Evolutionary conservation across 2,888 invertebrate species (phyloP), one percentile per base, ranked within the genome.

Genomic region (Lysandra bellargus): DNA sequence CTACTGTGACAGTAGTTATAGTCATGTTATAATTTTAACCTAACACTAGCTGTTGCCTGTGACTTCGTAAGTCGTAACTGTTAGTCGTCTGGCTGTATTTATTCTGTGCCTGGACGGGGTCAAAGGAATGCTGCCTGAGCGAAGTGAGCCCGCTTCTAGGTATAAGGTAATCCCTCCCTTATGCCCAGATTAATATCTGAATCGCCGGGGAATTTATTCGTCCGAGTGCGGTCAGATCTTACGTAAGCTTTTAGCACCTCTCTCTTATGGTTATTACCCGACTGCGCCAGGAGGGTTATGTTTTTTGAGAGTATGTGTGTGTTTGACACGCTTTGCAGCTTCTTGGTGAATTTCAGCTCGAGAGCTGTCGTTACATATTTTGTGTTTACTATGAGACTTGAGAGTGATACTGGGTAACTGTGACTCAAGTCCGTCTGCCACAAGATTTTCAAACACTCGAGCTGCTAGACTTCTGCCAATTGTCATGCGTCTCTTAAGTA

Each of bases 101-200:
- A 64, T 30, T 64, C 64, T 64, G 64, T 30, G 30, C 12, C 23
- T 64, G 64, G 64, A 30, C 30, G 23, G 14, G 44, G 44, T 74
- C 49, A 49, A 74, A 49, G 23, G 74, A 74, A 74, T 74, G 74
- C 44, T 40, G 23, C 17, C n/a, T 9, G 49, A n/a, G 44, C 49
- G 9, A 23, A 75, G 75, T 30, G 30, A 44, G 75, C 53, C 40
- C 75, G 75, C 30, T 44, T 44, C 30, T 64, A 30, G 64, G 9
- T 64, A 64, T 30, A 12, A 49, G 53, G 75, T 49, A 75, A 53
- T 75, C 14, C 49, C 75, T 53, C 53, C 5, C 30, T 14, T 75
- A 53, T 53, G 44, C 75, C 23, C 17, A 53, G 53, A 75, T 75
- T 75, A 75, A 75, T 49, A 75, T 75, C 53, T 30, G 23, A 53